Percentiles rank a stretch among this genome's conserved stretches.
These are phyloP conservation scores for Zygaena filipendulae DNA, from an alignment of 2,888 invertebrate genomes.

Conservation along the genomic window DNA sequence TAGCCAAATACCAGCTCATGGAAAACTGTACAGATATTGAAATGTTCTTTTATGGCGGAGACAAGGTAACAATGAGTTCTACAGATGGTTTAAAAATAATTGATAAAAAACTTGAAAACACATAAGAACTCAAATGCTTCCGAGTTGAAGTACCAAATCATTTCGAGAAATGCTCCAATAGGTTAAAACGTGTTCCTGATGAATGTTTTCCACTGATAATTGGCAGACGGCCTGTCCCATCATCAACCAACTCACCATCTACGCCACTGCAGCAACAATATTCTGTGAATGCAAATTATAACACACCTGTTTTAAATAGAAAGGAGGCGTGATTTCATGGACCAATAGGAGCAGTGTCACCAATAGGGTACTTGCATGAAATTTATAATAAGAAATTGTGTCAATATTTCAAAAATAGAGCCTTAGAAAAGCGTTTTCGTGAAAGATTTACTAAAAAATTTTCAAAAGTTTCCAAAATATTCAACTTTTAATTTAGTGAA, in stretches of 20 bases:
- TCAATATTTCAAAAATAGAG: too few species aligned
- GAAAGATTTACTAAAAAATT: too few species aligned
- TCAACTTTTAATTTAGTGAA: too few species aligned
- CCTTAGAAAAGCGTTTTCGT: too few species aligned
- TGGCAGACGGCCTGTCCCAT: conserved; percentile 75
- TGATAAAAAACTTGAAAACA: conserved; percentile 65
- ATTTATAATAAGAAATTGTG: too few species aligned
- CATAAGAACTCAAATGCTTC: conserved; percentile 47
- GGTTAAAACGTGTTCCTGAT: conserved; percentile 76
- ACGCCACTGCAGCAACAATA: conserved; percentile 37
- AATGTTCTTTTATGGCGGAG: conserved; percentile 78
- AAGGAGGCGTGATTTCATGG: too few species aligned
- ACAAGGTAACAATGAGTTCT: conserved; percentile 71
- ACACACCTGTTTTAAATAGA: conserved; percentile 47
- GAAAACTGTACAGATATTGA: conserved; percentile 91
- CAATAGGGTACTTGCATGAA: too few species aligned
- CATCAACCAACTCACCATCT: conserved; percentile 25
- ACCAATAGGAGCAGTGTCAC: too few species aligned
- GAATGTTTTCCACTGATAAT: conserved; percentile 86
- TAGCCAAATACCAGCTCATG: conserved; percentile 93
- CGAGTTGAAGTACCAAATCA: conserved; percentile 49
- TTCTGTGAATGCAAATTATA: conserved; percentile 35
- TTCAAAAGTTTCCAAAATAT: too few species aligned
- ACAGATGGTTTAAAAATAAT: conserved; percentile 72
- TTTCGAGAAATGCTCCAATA: conserved; percentile 74